Conservation (phyloP, 2,797 vertebrate genomes). For the Sebastes hopkinsi region DNA sequence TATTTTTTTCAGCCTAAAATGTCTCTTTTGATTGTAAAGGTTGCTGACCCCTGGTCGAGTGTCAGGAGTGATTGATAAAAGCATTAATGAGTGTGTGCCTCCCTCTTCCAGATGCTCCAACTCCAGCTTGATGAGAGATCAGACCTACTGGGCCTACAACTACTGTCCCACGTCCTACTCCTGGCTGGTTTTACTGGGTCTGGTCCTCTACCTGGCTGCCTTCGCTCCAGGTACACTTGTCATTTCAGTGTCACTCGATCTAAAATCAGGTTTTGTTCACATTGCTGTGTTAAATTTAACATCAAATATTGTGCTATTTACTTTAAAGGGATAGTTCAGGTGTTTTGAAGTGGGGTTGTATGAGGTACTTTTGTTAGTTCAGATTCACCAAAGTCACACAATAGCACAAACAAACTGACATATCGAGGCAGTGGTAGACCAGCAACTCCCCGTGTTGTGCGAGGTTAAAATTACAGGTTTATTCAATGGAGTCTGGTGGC, state of each 20-base stretch:
- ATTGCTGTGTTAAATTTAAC: background rate
- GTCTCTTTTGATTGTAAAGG: too few species aligned
- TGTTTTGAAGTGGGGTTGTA: too few species aligned
- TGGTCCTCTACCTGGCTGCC: conserved; percentile 92
- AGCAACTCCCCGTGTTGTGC: too few species aligned
- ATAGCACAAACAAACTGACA: too few species aligned
- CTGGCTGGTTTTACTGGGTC: conserved; percentile 93
- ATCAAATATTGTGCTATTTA: background rate
- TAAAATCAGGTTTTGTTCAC: background rate
- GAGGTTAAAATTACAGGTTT: too few species aligned
- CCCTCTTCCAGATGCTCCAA: conserved; percentile 89
- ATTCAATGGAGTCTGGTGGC: too few species aligned
- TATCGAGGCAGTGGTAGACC: too few species aligned
- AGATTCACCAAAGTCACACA: too few species aligned
- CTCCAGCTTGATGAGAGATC: conserved; percentile 84
- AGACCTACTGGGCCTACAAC: conserved; percentile 94
- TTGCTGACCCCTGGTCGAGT: too few species aligned
- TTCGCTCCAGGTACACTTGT: conserved; percentile 91
- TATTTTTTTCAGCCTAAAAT: too few species aligned
- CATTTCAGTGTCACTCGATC: background rate
- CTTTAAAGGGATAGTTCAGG: background rate
- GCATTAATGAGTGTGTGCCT: background rate
- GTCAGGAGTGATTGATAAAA: background rate
- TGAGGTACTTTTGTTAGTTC: too few species aligned
- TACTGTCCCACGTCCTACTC: conserved; percentile 96